Evolutionary conservation across 2,113 vertebrate species (phyloP).

Genomic region (Oriolus oriolus): DNA sequence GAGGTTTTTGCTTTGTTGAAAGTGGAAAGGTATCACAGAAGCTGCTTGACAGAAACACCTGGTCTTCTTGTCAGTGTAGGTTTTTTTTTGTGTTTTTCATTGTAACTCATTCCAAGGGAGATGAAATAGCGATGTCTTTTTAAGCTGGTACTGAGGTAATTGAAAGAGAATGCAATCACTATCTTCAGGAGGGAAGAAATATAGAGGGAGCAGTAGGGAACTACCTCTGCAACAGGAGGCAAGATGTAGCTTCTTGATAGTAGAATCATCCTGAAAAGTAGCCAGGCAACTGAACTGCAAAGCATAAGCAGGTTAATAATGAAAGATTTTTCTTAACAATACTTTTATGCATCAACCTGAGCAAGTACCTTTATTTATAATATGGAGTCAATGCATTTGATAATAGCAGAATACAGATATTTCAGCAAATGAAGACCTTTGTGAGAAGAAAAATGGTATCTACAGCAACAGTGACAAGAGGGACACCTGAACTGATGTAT

Average conservation of each 20-base stretch:
- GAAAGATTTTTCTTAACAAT: background rate
- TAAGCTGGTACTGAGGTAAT: background rate
- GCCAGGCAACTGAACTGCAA: background rate
- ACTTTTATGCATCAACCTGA: background rate
- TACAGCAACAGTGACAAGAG: background rate
- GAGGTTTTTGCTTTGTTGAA: background rate
- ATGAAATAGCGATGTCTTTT: conserved; percentile 1
- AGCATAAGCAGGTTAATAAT: background rate
- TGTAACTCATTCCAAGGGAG: background rate
- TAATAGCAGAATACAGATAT: background rate
- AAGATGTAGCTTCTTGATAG: background rate
- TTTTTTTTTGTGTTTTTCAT: background rate
- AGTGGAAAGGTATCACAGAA: background rate
- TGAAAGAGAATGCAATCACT: background rate
- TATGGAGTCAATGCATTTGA: background rate
- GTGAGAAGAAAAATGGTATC: background rate
- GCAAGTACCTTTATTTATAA: background rate
- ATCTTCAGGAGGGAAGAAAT: background rate
- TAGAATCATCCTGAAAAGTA: background rate
- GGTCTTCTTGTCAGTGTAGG: background rate
- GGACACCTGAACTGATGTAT: background rate
- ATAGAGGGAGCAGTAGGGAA: background rate
- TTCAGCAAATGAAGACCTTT: background rate
- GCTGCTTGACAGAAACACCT: background rate
- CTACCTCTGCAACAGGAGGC: background rate